A percentile compares a stretch with the other conserved stretches of the same genome.
Evolutionary conservation across 2,113 vertebrate species (phyloP).

Genomic region (Nesogale talazaci): DNA sequence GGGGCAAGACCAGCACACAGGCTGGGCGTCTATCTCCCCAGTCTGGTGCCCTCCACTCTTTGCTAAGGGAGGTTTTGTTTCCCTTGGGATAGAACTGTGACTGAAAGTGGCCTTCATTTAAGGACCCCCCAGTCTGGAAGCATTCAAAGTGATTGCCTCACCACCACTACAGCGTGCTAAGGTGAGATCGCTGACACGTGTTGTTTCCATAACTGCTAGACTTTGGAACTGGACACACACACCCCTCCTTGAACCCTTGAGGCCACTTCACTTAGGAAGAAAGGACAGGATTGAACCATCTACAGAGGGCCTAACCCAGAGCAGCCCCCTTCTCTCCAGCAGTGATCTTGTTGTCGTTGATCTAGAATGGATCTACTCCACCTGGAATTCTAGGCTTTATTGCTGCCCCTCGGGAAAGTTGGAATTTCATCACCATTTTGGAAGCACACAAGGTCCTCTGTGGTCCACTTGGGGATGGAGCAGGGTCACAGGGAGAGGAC

Average conservation of each 20-base stretch:
- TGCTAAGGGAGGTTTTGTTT: background rate
- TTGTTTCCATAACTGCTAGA: background rate
- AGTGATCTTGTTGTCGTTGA: background rate
- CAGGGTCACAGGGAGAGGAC: background rate
- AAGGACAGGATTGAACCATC: background rate
- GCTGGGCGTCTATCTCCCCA: background rate
- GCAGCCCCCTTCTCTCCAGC: background rate
- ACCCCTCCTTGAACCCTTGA: background rate
- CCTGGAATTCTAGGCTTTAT: background rate
- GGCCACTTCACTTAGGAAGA: background rate
- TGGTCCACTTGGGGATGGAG: background rate
- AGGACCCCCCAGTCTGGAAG: background rate
- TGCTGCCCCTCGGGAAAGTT: background rate
- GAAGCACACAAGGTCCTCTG: background rate
- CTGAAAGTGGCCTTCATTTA: background rate
- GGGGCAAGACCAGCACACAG: background rate
- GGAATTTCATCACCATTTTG: background rate
- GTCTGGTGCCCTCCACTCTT: background rate
- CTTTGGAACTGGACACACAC: background rate
- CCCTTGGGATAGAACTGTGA: background rate
- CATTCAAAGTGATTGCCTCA: background rate
- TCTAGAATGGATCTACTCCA: background rate
- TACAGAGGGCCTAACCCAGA: background rate
- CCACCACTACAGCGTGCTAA: accelerated
- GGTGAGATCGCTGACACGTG: no score